These are phyloP conservation scores for Stichodactyla helianthus DNA, from an alignment of 64 coral and sea anemone genomes.

Conservation along the genomic window DNA sequence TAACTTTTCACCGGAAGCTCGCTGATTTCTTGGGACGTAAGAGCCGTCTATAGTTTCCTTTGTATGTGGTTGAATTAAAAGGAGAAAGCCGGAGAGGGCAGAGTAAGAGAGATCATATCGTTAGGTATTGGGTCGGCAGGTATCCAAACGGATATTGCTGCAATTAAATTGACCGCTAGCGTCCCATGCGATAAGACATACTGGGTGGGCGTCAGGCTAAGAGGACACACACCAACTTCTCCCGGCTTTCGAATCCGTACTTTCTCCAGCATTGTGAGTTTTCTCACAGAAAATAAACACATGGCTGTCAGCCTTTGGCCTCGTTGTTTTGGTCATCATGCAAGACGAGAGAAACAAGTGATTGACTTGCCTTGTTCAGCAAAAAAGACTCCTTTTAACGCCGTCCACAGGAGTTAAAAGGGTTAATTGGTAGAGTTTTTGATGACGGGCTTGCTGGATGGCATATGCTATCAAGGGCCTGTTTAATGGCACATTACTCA, in stretches of 20 bases:
- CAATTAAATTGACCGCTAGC: slow-evolving; percentile 16
- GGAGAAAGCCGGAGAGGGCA: not conserved
- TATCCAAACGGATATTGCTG: slow-evolving; percentile 1
- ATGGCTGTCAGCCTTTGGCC: not conserved
- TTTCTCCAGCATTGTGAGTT: not conserved
- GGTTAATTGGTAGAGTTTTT: slow-evolving; percentile 12
- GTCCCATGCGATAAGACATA: not conserved
- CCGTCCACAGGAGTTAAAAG: slow-evolving; percentile 17
- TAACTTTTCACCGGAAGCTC: not conserved
- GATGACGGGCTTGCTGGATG: not conserved
- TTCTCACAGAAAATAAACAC: slow-evolving; percentile 6
- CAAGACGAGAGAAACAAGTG: not conserved
- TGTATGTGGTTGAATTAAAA: not conserved
- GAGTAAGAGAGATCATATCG: slow-evolving; percentile 7
- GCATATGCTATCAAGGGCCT: slow-evolving; percentile 14
- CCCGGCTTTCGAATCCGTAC: not conserved
- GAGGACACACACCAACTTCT: not conserved
- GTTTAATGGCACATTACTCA: slow-evolving; percentile 13
- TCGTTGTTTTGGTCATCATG: not conserved
- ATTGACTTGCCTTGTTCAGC: slow-evolving; percentile 12
- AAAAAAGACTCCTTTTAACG: slow-evolving; percentile 7
- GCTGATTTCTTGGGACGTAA: not conserved
- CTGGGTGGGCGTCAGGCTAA: slow-evolving; percentile 7
- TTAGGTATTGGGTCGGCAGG: not conserved
- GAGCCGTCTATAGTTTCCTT: not conserved